Evolutionary conservation across 1,140 invertebrate species (phyloP).

Genomic region (Euborellia annulipes): DNA sequence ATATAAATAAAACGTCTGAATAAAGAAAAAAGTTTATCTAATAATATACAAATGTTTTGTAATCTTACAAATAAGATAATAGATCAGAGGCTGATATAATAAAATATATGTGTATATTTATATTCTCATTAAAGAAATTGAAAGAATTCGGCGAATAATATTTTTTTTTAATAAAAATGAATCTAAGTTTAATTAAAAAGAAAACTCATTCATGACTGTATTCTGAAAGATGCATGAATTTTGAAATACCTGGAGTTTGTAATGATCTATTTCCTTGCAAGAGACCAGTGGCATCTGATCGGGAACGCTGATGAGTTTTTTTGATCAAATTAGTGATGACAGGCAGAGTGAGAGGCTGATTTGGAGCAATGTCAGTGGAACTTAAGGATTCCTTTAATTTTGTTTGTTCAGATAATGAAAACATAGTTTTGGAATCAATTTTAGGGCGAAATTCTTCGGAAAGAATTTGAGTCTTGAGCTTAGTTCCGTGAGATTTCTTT

Average conservation of each 20-base stretch:
- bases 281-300: slow-evolving; percentile 74
- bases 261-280: slow-evolving; percentile 24
- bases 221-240: slow-evolving; percentile 6
- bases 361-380: slow-evolving; percentile 15
- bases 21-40: too few relatives aligned
- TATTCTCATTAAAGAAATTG: too few relatives aligned
- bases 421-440: neutral
- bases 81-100: too few relatives aligned
- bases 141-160: too few relatives aligned
- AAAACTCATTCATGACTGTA: neutral
- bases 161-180: slow-evolving; percentile 1
- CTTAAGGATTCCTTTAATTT: too few relatives aligned
- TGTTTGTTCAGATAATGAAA: too few relatives aligned
- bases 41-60: too few relatives aligned
- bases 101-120: too few relatives aligned
- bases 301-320: slow-evolving; percentile 71
- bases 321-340: slow-evolving; percentile 19
- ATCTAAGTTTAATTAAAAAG: slow-evolving; percentile 6
- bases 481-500: slow-evolving; percentile 73
- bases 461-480: slow-evolving; percentile 74
- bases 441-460: slow-evolving; percentile 60
- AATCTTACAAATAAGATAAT: too few relatives aligned
- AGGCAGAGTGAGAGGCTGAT: slow-evolving; percentile 24
- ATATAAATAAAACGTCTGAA: too few relatives aligned
- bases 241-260: slow-evolving; percentile 6